Base-by-base conservation (phyloP, 2,888 invertebrate species). In the Dusona sp. region DNA sequence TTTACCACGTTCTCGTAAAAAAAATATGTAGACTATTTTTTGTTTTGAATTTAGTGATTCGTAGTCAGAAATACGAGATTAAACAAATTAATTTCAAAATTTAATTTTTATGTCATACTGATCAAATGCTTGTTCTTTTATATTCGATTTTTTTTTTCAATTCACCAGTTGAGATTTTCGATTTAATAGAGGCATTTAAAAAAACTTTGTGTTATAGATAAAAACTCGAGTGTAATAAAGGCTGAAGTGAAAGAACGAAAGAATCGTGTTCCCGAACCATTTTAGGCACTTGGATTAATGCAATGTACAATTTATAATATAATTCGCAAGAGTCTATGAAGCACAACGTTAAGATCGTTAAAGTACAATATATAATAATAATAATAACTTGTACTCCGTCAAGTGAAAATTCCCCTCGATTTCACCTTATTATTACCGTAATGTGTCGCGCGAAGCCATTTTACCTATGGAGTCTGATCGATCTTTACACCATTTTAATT, bases 391-490 rank as follows among this genome's bases (percentile, higher is more conserved):
- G 45, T 36, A 25, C 42, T 64, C 33, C 29, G 25, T 73, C 25
- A 22, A 84, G 86, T 84, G 89, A 89, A 90, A 90, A 91, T 73
- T 67, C 22, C 9, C 87, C 88, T 90, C 88, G 89, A 89, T 92
- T 91, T 91, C 90, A 89, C 89, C 88, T 89, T 89, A 87, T 89
- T 89, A 87, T 89, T 90, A 88, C 89, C 45, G 67, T 57, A 73
- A 77, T 48, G n/a, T n/a, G 64, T 85, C 73, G 73, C 65, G 57
- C 88, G 84, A 86, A 89, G 72, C 79, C 84, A 90, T 90, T 90
- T 89, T 87, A 88, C 89, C 88, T 89, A 91, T 42, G 45, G 25
- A 33, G 3, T 29, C 87, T 91, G 88, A 86, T 90, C 90, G 75
- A 84, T 86, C 74, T 87, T 80, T 61, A 42, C 38, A 36, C 25